Conservation (phyloP, 2,113 vertebrate genomes). For the Takifugu flavidus region DNA sequence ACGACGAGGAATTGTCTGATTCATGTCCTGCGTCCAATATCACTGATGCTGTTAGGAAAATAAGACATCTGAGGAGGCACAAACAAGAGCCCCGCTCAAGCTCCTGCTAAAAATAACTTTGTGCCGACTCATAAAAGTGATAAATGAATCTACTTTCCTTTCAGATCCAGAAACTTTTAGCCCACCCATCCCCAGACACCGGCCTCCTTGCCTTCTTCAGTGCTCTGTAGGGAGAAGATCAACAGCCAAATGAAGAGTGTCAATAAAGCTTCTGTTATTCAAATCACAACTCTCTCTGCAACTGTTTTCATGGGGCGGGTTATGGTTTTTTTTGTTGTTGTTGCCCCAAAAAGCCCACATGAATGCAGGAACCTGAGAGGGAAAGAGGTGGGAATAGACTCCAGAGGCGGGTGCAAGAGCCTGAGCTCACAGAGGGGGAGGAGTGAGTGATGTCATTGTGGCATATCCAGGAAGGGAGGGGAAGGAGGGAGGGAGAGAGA, state of each 20-base stretch:
- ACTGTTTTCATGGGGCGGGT: background rate
- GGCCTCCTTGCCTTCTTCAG: conserved; percentile 80
- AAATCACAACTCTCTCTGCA: background rate
- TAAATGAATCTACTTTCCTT: background rate
- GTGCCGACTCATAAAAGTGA: background rate
- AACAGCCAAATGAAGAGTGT: conserved; percentile 8
- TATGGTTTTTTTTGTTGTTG: conserved; percentile 4
- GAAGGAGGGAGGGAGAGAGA: conserved; percentile 51
- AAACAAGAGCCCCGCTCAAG: no score
- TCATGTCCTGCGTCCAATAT: no score
- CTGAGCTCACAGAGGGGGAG: conserved; percentile 61
- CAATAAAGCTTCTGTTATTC: conserved; percentile 50
- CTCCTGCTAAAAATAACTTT: no score
- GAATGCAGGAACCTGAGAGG: background rate
- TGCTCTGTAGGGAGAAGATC: conserved; percentile 55
- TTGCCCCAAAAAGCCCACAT: background rate
- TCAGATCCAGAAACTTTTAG: conserved; percentile 84
- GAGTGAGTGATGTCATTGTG: conserved; percentile 64
- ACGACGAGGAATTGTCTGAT: no score
- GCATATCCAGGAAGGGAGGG: conserved; percentile 66
- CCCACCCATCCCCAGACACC: conserved; percentile 83
- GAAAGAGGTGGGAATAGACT: conserved; percentile 35
- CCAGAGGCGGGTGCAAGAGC: conserved; percentile 36
- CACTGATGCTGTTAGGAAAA: no score
- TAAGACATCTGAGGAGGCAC: no score